phyloP scores from a whole-genome alignment of 2,113 vertebrate genomes.

The Crotalus horridus region DNA sequence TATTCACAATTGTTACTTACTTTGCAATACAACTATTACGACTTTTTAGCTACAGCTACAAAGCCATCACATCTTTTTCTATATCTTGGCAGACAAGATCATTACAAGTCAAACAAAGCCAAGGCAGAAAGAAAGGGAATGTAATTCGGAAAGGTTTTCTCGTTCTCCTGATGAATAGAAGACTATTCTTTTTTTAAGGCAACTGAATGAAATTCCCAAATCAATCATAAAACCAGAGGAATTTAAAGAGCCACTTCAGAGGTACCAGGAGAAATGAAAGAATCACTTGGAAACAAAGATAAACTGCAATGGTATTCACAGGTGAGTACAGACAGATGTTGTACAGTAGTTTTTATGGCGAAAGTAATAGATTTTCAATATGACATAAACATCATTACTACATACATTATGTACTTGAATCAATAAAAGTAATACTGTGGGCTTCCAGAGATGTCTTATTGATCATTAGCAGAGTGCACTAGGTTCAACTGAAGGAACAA shows the following conservation, averaged over 20 bases:
- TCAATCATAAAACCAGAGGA: neutral
- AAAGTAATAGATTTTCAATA: neutral
- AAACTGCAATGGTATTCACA: neutral
- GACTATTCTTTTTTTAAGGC: neutral
- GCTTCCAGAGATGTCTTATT: neutral
- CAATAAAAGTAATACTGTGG: neutral
- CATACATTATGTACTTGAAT: neutral
- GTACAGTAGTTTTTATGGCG: neutral
- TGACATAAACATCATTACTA: no score
- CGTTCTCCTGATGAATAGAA: neutral
- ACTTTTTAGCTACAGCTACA: neutral
- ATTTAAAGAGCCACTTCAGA: neutral
- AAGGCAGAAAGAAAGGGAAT: neutral
- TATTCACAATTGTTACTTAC: neutral
- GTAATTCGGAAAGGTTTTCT: neutral
- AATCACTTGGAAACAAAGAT: neutral
- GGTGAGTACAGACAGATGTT: neutral
- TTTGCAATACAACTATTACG: neutral
- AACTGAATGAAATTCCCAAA: neutral
- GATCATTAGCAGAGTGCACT: neutral
- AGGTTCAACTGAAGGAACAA: neutral
- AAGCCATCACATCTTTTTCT: neutral
- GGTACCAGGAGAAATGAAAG: neutral
- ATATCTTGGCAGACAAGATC: no score
- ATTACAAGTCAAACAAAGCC: neutral